Evolutionary conservation across 1,140 invertebrate genomes (phyloP).

Genomic region (fruit fly (Drosophila melanogaster)): DNA sequence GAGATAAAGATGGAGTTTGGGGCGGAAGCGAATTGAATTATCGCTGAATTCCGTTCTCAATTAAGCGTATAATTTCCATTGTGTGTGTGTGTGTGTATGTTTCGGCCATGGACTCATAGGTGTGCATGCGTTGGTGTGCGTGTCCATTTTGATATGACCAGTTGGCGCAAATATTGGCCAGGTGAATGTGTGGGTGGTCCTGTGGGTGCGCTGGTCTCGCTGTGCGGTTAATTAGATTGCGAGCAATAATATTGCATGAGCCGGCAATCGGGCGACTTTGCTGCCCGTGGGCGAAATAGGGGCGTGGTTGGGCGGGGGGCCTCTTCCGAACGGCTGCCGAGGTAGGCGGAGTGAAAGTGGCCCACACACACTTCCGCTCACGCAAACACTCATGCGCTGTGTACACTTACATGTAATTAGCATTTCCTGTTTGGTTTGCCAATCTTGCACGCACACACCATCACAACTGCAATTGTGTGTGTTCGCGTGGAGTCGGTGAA

Average conservation of each 20-base stretch:
- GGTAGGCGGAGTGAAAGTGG: neutral
- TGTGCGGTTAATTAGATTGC: slow-evolving; percentile 76
- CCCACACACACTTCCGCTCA: slow-evolving; percentile 13
- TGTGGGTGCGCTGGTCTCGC: slow-evolving; percentile 20
- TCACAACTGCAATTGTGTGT: neutral
- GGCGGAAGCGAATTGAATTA: slow-evolving; percentile 65
- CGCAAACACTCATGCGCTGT: slow-evolving; percentile 31
- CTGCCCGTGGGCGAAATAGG: slow-evolving; percentile 4
- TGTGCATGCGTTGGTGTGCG: neutral
- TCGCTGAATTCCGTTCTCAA: slow-evolving; percentile 71
- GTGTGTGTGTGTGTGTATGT: slow-evolving; percentile 2
- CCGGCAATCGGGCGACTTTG: slow-evolving; percentile 30
- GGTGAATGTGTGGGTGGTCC: slow-evolving; percentile 9
- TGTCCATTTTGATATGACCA: slow-evolving; percentile 25
- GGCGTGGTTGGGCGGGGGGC: neutral
- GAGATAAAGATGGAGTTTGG: neutral
- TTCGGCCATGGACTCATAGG: too few species aligned
- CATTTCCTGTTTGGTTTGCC: slow-evolving; percentile 67
- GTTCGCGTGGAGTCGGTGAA: neutral
- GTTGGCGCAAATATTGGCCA: slow-evolving; percentile 53
- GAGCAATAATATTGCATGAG: slow-evolving; percentile 73
- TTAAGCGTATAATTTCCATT: slow-evolving; percentile 64
- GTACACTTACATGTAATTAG: slow-evolving; percentile 75
- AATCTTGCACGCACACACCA: slow-evolving; percentile 31
- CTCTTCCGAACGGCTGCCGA: neutral